Percentiles rank a stretch among this genome's conserved stretches.
phyloP scores from a whole-genome alignment of 1,140 invertebrate genomes.

The Bathynomus jamesi region DNA sequence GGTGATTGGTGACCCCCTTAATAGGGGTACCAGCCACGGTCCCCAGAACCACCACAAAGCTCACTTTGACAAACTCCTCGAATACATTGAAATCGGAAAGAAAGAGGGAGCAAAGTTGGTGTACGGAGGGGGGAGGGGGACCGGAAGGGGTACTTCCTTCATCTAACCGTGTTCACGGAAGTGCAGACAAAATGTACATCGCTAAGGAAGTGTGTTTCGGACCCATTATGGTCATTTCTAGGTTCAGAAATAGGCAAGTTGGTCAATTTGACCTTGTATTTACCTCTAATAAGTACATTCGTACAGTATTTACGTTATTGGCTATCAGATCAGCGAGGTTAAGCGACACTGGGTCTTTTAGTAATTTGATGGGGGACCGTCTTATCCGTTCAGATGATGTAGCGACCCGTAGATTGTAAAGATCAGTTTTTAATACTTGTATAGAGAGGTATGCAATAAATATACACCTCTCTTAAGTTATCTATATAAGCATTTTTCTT shows the following conservation, averaged over 20 bases:
- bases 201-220: slow-evolving; percentile 93
- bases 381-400: too few species aligned
- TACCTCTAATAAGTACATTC: too few species aligned
- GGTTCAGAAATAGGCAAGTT: slow-evolving; percentile 71
- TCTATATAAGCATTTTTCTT: too few species aligned
- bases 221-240: slow-evolving; percentile 90
- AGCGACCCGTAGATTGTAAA: too few species aligned
- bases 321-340: too few species aligned
- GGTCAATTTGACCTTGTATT: too few species aligned
- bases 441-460: too few species aligned
- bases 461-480: too few species aligned
- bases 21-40: slow-evolving; percentile 78
- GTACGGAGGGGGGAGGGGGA: slow-evolving; percentile 68
- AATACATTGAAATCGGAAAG: slow-evolving; percentile 57
- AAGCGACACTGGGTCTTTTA: too few species aligned
- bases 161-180: slow-evolving; percentile 82
- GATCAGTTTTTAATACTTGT: too few species aligned
- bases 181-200: slow-evolving; percentile 86
- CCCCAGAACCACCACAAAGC: slow-evolving; percentile 91
- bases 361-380: too few species aligned
- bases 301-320: too few species aligned
- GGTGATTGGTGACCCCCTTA: slow-evolving; percentile 79
- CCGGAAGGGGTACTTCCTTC: slow-evolving; percentile 76
- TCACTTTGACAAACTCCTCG: slow-evolving; percentile 77
- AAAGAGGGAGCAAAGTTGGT: slow-evolving; percentile 74